A percentile compares a stretch with the other conserved stretches of the same genome.
phyloP scores from a whole-genome alignment of 2,888 invertebrate genomes.

The Polydrusus cervinus region DNA sequence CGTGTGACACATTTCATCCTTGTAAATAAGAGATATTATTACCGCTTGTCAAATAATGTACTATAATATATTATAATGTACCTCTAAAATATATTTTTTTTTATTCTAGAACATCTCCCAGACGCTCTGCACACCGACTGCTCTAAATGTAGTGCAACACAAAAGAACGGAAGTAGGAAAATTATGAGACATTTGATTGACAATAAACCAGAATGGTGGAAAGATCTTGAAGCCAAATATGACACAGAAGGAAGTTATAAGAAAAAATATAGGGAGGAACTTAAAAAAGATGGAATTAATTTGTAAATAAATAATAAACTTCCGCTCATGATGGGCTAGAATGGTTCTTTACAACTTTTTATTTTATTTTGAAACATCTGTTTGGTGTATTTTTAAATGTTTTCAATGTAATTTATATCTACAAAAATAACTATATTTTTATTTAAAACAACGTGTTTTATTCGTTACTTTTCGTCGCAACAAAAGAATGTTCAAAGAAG shows the following conservation, averaged over 20 bases:
- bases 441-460: no score
- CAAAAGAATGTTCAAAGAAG: no score
- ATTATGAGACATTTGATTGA: slow-evolving; percentile 80
- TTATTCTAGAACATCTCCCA: slow-evolving; percentile 75
- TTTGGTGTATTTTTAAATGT: no score
- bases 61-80: no score
- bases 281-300: slow-evolving; percentile 56
- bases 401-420: no score
- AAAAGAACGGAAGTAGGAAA: slow-evolving; percentile 77
- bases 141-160: slow-evolving; percentile 79
- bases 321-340: not conserved
- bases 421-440: no score
- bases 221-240: slow-evolving; percentile 78
- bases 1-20: no score
- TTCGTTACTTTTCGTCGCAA: not conserved
- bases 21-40: no score
- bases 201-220: slow-evolving; percentile 79
- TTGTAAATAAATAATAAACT: slow-evolving; percentile 33
- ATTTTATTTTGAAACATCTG: no score
- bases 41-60: no score
- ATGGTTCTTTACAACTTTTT: no score
- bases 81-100: no score
- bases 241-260: slow-evolving; percentile 81
- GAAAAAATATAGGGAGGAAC: slow-evolving; percentile 77
- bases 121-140: slow-evolving; percentile 83